A percentile compares a stretch with the other conserved stretches of the same genome.
These are phyloP conservation scores for Abrostola tripartita DNA, from an alignment of 2,888 invertebrate genomes.

Conservation along the genomic window DNA sequence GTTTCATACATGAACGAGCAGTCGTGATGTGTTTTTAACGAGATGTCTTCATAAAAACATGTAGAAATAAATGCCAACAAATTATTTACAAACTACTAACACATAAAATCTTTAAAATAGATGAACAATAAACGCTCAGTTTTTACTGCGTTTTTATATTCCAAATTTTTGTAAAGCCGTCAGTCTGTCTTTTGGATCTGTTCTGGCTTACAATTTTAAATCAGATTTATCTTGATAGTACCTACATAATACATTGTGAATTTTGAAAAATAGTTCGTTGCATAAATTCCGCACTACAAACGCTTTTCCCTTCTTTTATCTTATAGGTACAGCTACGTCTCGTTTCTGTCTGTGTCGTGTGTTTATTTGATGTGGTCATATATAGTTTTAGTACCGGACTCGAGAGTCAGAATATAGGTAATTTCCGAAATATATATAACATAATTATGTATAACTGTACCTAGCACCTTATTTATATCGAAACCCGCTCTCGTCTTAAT, in stretches of 20 bases:
- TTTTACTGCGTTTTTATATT: constrained; percentile 49
- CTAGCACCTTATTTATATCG: too few species aligned
- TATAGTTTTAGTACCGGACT: too few species aligned
- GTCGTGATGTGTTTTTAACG: constrained; percentile 44
- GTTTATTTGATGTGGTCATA: too few species aligned
- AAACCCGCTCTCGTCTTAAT: too few species aligned
- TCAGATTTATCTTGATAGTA: constrained; percentile 18
- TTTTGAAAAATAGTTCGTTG: not conserved
- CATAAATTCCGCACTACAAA: not conserved
- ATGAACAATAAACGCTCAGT: constrained; percentile 41
- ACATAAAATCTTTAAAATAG: constrained; percentile 48
- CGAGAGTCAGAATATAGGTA: too few species aligned
- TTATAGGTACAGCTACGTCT: too few species aligned
- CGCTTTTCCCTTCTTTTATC: too few species aligned
- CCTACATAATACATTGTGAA: too few species aligned
- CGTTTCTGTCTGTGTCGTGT: too few species aligned
- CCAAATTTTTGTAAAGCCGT: constrained; percentile 20
- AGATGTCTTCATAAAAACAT: constrained; percentile 32
- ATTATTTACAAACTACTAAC: constrained; percentile 31
- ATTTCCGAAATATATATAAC: too few species aligned
- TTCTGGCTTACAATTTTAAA: constrained; percentile 20
- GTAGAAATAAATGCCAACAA: constrained; percentile 36
- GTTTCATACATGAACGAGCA: constrained; percentile 7
- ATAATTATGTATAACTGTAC: too few species aligned
- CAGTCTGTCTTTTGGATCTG: constrained; percentile 25